A percentile compares a stretch with the other conserved stretches of the same genome.
Evolutionary conservation across 2,113 vertebrate species (phyloP).

Genomic region (Oncorhynchus tshawytscha): DNA sequence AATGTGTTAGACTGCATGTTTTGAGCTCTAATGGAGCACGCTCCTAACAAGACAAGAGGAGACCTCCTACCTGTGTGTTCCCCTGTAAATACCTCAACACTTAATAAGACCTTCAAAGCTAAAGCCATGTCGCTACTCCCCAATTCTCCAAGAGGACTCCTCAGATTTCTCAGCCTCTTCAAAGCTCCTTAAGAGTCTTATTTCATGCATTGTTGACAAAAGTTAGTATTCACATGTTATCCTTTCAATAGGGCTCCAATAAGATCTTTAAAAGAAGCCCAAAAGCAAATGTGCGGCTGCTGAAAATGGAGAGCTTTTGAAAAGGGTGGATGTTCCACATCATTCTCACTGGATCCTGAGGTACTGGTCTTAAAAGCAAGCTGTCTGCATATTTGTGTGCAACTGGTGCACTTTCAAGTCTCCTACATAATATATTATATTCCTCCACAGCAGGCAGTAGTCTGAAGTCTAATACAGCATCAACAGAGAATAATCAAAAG

Average conservation of each 20-base stretch:
- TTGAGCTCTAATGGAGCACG: constrained; percentile 19
- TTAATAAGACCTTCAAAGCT: constrained; percentile 25
- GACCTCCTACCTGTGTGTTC: neutral
- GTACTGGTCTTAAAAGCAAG: constrained; percentile 41
- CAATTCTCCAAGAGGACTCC: neutral
- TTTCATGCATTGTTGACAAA: constrained; percentile 47
- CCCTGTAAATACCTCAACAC: constrained; percentile 25
- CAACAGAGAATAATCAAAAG: too few relatives aligned
- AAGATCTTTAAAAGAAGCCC: constrained; percentile 30
- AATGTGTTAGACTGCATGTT: neutral
- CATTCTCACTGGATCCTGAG: constrained; percentile 57
- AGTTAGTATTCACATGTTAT: constrained; percentile 29
- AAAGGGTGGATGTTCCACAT: constrained; percentile 47
- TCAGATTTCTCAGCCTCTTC: neutral
- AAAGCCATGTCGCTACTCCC: neutral
- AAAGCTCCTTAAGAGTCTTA: constrained; percentile 23
- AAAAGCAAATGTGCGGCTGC: constrained; percentile 44
- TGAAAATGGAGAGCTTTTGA: neutral
- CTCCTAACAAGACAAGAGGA: constrained; percentile 20
- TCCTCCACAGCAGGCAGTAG: too few relatives aligned
- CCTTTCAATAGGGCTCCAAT: constrained; percentile 32
- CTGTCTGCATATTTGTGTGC: constrained; percentile 50
- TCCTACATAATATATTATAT: constrained; percentile 5
- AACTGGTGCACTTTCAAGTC: constrained; percentile 17
- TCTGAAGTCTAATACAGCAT: too few relatives aligned